Evolutionary conservation across 35 echinoderm and acorn worm genomes (phyloP), one percentile per base, ranked within the genome.

Genomic region (Lytechinus variegatus): DNA sequence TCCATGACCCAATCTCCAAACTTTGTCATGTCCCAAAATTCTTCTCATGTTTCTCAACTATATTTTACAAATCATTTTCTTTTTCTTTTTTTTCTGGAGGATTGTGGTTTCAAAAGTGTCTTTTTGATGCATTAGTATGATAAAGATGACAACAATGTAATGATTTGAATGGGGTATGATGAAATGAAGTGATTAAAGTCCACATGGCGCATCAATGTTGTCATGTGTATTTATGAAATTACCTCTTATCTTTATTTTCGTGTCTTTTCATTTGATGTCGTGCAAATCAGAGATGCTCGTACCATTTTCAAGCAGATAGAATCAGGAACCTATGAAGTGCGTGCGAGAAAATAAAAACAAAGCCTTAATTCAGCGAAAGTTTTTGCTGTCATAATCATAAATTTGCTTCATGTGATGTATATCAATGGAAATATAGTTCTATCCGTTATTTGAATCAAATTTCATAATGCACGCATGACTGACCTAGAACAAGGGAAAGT

Each of bases 171-270:
- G 91, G 13, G 52, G 91, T 10, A 54, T 27, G 9, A 54, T 58
- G 28, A 21, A 12, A 93, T 28, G 54, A 19, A 27, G 28, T 27
- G 24, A 54, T 21, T 93, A 58, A 93, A 93, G 53, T 93, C 53
- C 57, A 10, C 54, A 54, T 55, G 92, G 24, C 57, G n/a, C 53
- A 0, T 55, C 90, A 28, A 58, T 54, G 92, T 93, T 93, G 54
- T 93, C 57, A 93, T 93, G 57, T 58, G 57, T 55, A 93, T 54
- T 55, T 58, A 93, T 58, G 57, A 55, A 93, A 93, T 55, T 93
- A 52, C 8, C 21, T 52, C 5, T 92, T 12, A 12, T 28, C 28
- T 93, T 8, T 1, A 1, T 54, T 92, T 24, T 92, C 33, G 0
- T 44, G 33, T 44, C 33, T 44, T n/a, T n/a, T 44, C 33, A 44